Evolutionary conservation across 2,797 vertebrate species (phyloP), one percentile per base, ranked within the genome.

Genomic region (Austrolebias charrua): DNA sequence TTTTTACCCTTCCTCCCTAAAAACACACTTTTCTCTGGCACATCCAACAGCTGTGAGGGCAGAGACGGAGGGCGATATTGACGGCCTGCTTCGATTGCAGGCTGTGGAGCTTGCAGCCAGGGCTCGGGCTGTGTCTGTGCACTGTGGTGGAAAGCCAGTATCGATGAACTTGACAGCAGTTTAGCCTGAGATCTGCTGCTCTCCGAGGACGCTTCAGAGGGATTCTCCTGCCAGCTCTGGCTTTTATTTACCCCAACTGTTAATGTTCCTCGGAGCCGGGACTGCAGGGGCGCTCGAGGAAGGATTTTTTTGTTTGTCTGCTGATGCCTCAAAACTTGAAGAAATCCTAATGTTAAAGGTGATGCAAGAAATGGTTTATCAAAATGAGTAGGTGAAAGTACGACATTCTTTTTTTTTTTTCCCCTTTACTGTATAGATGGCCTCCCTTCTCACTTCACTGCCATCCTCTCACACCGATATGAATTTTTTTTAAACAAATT

Each of bases 101-200:
- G 71, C 75, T 58, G 42, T 74, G 57, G 11, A 66, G 55, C 79
- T 83, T 60, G 79, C 64, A 70, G 80, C 66, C 72, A 43, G 76
- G 79, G 63, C 71, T 61, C 19, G 0, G 68, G 72, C 79, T 79
- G 81, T 83, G 75, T 81, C 54, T 88, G 87, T 88, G 86, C 87
- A 79, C 64, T 80, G 78, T 85, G 78, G 50, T 82, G 82, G 82
- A 75, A 88, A 87, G 84, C 74, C 50, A 6, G 33, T 85, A 89
- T 89, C 64, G 80, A 90, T 84, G 78, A 82, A 86, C 71, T 71
- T 87, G 89, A 90, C 90, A 91, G 85, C 84, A 87, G 81, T 90
- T 90, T 89, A 90, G 84, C 71, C 79, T 62, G 79, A 86, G 81
- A 82, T 76, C 69, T 45, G 82, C 73, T 60, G 73, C 66, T 82